These are phyloP conservation scores for Cheiracanthium punctorium DNA, from an alignment of 2,888 invertebrate species.

Conservation along the genomic window DNA sequence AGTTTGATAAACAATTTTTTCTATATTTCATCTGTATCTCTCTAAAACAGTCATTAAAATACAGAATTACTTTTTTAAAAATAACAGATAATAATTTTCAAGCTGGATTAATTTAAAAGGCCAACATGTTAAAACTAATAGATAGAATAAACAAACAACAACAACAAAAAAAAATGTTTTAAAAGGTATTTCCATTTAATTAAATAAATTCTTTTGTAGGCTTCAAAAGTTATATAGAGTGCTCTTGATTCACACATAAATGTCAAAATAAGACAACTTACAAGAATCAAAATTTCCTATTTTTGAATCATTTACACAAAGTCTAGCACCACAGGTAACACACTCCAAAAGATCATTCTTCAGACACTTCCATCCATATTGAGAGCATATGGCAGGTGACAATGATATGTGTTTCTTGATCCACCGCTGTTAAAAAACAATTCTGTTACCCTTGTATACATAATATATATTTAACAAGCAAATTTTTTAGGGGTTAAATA, in stretches of 20 bases:
- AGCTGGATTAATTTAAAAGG: too few species aligned
- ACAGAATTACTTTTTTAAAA: too few species aligned
- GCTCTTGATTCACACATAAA: neutral
- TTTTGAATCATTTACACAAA: constrained; percentile 26
- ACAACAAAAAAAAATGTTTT: too few species aligned
- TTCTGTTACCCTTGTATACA: too few species aligned
- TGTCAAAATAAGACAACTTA: constrained; percentile 32
- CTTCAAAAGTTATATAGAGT: neutral
- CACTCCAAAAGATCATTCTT: constrained; percentile 52
- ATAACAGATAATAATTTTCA: too few species aligned
- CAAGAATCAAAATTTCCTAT: constrained; percentile 45
- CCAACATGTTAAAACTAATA: too few species aligned
- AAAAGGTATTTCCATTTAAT: neutral
- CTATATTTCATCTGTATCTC: too few species aligned
- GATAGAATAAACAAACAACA: neutral
- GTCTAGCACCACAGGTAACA: constrained; percentile 44
- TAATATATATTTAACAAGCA: too few species aligned
- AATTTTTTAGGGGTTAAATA: too few species aligned
- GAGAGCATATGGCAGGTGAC: constrained; percentile 52
- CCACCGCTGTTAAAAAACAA: constrained; percentile 45
- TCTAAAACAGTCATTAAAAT: too few species aligned
- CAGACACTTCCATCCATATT: constrained; percentile 54
- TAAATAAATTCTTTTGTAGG: neutral
- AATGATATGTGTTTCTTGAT: constrained; percentile 23
- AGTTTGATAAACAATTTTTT: too few species aligned